Base-by-base conservation (phyloP, 2,888 invertebrate genomes). In the Folsomia manolachei region DNA sequence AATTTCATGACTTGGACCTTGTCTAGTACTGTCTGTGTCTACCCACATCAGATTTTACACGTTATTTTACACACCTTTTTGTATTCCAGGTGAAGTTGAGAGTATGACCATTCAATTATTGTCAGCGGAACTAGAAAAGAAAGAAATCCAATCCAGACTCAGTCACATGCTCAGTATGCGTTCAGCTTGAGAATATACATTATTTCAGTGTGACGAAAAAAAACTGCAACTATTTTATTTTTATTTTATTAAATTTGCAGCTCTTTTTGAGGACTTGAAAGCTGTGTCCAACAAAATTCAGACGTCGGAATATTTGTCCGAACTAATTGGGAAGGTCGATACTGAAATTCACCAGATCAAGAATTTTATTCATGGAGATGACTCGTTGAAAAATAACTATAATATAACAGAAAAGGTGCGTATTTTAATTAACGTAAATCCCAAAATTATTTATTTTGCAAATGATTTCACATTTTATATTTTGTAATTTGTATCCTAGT, bases 111-210 rank as follows among this genome's bases (percentile, higher is more conserved):
- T 81, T 27, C 82, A 84, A 75, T 73, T 85, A 64, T 82, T 83
- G 75, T 82, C 82, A 64, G 83, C 83, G 2, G 84, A 84, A 75
- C 81, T 78, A 27, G 83, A 83, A 73, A 77, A 84, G 69, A 82
- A 83, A 73, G 83, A 83, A 75, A 83, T 83, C 79, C 82, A 82
- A 70, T 81, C 83, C n/a, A 82, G 82, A 75, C 82, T 85, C 27
- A 83, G 83, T 74, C 82, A 83, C 68, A 79, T 85, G 70, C 82
- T 84, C 75, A 82, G 84, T 85, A 82, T 83, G 84, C 0, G 4
- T 56, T 19, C n/a, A 61, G 14, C 7, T 7, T 9, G 61, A 61
- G 19, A 11, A n/a, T 9, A 61, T 61, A 18, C n/a, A n/a, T n/a
- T n/a, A n/a, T n/a, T n/a, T n/a, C n/a, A n/a, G n/a, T n/a, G n/a